These are phyloP conservation scores for Saimiri boliviensis DNA, from an alignment of 2,113 vertebrate species.

Conservation along the genomic window DNA sequence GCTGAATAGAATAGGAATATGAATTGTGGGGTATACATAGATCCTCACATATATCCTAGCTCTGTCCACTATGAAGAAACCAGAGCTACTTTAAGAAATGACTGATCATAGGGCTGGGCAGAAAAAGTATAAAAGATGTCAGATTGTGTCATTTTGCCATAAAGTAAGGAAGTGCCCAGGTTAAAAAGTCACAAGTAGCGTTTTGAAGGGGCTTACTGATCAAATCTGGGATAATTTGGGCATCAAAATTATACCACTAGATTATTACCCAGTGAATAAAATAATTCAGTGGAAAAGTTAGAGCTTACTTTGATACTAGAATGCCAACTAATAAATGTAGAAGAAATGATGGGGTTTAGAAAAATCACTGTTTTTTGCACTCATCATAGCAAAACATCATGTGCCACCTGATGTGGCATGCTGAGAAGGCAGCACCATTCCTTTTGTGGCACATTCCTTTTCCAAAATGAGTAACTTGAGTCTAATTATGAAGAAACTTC, in stretches of 20 bases:
- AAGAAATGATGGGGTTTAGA: not conserved
- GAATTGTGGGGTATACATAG: not conserved
- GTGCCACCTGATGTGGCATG: not conserved
- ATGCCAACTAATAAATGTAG: not conserved
- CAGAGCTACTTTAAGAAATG: constrained; percentile 31
- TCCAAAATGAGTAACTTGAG: not conserved
- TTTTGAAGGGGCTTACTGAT: not conserved
- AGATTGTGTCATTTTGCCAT: not conserved
- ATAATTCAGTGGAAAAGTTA: not conserved
- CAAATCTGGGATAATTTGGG: not conserved
- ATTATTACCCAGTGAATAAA: not conserved
- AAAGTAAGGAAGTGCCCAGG: not conserved
- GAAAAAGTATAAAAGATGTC: not conserved
- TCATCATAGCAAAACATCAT: not conserved
- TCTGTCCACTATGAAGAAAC: not conserved
- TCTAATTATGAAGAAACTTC: not conserved
- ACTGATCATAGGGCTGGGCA: not conserved
- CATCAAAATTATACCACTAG: not conserved
- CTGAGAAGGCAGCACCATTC: not conserved
- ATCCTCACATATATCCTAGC: not conserved
- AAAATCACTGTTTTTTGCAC: not conserved
- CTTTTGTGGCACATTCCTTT: not conserved
- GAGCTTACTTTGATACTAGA: not conserved
- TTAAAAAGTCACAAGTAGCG: constrained; percentile 13
- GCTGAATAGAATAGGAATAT: not conserved